Evolutionary conservation across 2,797 vertebrate species (phyloP), one percentile per base, ranked within the genome.

Genomic region (Xenentodon cancila): DNA sequence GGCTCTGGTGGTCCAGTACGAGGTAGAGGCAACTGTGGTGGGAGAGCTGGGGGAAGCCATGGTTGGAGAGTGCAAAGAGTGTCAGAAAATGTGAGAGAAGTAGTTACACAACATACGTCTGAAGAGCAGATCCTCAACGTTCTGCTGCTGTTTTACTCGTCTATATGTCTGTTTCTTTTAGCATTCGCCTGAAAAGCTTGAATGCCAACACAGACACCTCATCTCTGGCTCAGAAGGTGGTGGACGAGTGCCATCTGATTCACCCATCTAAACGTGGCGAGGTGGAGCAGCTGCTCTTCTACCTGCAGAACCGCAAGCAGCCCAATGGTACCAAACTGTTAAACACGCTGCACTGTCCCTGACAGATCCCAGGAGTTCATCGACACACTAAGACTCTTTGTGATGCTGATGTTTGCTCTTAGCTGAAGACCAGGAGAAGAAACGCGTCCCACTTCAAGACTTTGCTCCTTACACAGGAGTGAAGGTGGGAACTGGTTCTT

Each of bases 181-280:
- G 97, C 46, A 96, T 98, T 75, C 96, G 96, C 21, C 90, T 98
- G 58, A 98, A 97, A 79, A 97, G 95, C 88, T 87, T 98, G 58
- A 97, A 95, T 74, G 87, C 93, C 53, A 95, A 93, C 81, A 98
- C 96, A 7, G 96, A 98, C 53, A 92, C 96, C 40, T 88, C 91
- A 17, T 95, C 96, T 20, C 74, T 98, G 86, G 96, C 96, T 55
- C 89, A 90, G 9, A 98, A 97, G 72, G 96, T 98, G n/a, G 94
- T 98, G 65, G 96, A 97, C 50, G 97, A 98, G 71, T 98, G 96
- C 84, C 94, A 91, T n/a, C 94, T 98, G 43, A 97, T 99, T 79
- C 96, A 95, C 43, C 93, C 95, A 4, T 95, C 96, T 13, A 97
- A 94, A 71, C 85, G 97, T 12, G 85, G 70, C 0, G 96, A 98